phyloP scores from a whole-genome alignment of 2,797 vertebrate species.

The Falco berigora region DNA sequence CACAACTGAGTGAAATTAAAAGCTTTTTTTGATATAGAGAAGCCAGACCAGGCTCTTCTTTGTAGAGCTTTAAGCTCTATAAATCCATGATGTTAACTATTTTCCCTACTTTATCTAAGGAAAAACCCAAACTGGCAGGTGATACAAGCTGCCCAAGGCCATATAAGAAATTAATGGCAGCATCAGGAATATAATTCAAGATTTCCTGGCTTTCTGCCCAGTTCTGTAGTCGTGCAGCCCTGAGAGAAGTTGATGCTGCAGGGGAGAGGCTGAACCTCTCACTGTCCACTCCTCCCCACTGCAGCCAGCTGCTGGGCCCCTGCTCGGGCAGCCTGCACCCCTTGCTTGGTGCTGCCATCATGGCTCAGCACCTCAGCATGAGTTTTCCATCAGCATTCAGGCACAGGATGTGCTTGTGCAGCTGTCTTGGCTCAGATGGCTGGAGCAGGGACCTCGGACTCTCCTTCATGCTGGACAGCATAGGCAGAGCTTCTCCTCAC shows the following conservation, averaged over 20 bases:
- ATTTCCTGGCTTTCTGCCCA: constrained; percentile 25
- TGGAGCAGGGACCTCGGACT: not conserved
- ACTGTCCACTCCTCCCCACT: not conserved
- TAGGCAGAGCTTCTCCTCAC: not conserved
- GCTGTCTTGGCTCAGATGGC: not conserved
- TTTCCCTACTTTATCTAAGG: constrained; percentile 48
- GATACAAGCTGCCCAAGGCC: constrained; percentile 56
- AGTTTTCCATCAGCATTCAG: not conserved
- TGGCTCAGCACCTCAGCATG: not conserved
- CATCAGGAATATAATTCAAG: constrained; percentile 50
- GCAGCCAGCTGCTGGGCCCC: not conserved
- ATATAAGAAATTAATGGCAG: constrained; percentile 53
- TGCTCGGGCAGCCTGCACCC: not conserved
- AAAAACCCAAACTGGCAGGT: constrained; percentile 59
- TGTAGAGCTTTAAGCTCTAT: constrained; percentile 38
- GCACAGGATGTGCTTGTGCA: fast-evolving
- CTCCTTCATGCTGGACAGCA: not conserved
- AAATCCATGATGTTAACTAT: constrained; percentile 42
- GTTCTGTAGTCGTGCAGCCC: not conserved
- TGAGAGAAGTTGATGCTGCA: not conserved
- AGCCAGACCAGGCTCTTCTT: constrained; percentile 53
- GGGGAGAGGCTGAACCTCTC: not conserved
- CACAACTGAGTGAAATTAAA: constrained; percentile 61
- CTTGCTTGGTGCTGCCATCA: not conserved
- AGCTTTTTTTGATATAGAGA: constrained; percentile 42